Conservation (phyloP, 2,888 invertebrate genomes). For the Encarsia formosa region DNA sequence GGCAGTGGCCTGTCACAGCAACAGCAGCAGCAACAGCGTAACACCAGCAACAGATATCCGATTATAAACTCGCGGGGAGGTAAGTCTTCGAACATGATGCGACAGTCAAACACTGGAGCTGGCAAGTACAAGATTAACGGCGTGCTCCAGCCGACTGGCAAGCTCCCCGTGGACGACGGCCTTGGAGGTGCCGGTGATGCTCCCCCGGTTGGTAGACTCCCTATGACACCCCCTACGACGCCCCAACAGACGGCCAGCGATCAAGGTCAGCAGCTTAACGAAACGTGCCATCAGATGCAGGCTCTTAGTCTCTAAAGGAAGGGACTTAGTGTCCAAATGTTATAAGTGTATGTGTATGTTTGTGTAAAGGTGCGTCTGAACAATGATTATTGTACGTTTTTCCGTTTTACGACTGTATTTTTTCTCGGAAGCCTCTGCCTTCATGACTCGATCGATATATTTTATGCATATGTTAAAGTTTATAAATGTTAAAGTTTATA, state of each 20-base stretch:
- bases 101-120: constrained; percentile 24
- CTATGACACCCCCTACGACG: constrained; percentile 46
- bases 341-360: too few species aligned
- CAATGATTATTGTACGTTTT: too few species aligned
- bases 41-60: constrained; percentile 35
- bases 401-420: neutral
- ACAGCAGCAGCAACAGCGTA: constrained; percentile 30
- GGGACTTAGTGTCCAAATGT: too few species aligned
- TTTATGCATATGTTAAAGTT: constrained; percentile 4
- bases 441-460: neutral
- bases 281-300: constrained; percentile 49
- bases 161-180: constrained; percentile 34
- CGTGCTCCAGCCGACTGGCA: constrained; percentile 34
- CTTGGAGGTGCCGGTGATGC: constrained; percentile 45
- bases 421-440: neutral
- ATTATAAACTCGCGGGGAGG: constrained; percentile 28
- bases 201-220: constrained; percentile 37
- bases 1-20: constrained; percentile 32
- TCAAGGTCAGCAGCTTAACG: constrained; percentile 42
- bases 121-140: constrained; percentile 45
- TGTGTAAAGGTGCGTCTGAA: too few species aligned
- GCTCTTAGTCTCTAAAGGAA: constrained; percentile 43
- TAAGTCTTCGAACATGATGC: constrained; percentile 9
- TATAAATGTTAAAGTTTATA: too few species aligned
- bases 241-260: constrained; percentile 32